These are phyloP conservation scores for Mesocricetus auratus DNA, from an alignment of 2,113 vertebrate species.

Conservation along the genomic window DNA sequence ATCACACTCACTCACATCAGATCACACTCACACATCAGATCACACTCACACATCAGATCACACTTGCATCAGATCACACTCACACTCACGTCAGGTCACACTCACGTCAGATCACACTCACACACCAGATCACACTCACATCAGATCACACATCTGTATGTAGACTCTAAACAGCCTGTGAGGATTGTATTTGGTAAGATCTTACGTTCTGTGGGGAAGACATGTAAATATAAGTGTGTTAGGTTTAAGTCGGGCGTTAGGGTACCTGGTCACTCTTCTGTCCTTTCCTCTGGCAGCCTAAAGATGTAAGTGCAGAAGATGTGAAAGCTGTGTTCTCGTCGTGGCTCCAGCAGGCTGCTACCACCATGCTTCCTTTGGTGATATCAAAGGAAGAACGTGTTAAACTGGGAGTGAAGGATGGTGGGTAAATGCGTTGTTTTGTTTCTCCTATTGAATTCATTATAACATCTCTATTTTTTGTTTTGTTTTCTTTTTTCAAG, in stretches of 20 bases:
- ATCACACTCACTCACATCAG: no score
- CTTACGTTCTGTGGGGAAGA: conserved; percentile 5
- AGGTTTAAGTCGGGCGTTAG: background rate
- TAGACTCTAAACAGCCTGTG: background rate
- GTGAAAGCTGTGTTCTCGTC: conserved; percentile 90
- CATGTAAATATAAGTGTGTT: background rate
- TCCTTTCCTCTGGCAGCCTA: conserved; percentile 84
- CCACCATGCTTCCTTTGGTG: conserved; percentile 89
- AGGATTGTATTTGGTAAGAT: background rate
- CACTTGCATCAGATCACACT: no score
- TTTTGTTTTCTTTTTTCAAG: background rate
- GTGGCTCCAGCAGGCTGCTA: conserved; percentile 91
- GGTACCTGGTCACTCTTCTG: conserved; percentile 25
- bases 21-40: no score
- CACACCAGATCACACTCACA: background rate
- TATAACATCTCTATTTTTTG: background rate
- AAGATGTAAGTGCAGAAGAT: conserved; percentile 86
- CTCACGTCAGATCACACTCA: no score
- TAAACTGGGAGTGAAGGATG: conserved; percentile 88
- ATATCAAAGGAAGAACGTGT: conserved; percentile 87
- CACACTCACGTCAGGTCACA: no score
- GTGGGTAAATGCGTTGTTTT: conserved; percentile 81
- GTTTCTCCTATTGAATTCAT: conserved; percentile 39
- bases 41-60: no score
- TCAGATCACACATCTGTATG: background rate